Evolutionary conservation across 2,113 vertebrate genomes (phyloP).

Genomic region (Cephalopholis sonnerati): DNA sequence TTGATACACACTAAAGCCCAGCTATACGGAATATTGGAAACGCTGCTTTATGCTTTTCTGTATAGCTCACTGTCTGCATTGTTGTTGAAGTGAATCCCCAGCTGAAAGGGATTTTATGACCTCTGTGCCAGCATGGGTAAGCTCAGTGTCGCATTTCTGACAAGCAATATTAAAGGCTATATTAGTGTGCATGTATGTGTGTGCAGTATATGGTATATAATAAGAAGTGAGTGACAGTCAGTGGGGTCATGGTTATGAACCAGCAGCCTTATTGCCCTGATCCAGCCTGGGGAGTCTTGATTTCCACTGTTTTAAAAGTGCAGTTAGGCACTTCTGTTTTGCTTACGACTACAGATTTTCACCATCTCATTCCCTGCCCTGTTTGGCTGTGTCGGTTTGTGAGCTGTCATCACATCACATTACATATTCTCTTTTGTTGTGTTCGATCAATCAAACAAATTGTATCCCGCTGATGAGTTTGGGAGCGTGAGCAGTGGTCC

Average conservation of each 20-base stretch:
- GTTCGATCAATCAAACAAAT: slow-evolving; percentile 50
- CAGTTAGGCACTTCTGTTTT: slow-evolving; percentile 68
- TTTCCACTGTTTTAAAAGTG: slow-evolving; percentile 72
- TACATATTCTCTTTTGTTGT: slow-evolving; percentile 62
- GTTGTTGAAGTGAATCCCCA: slow-evolving; percentile 38
- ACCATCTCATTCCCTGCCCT: slow-evolving; percentile 38
- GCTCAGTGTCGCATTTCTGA: slow-evolving; percentile 17
- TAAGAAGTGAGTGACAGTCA: slow-evolving; percentile 34
- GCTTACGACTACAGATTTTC: slow-evolving; percentile 64
- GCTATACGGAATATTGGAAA: slow-evolving; percentile 33
- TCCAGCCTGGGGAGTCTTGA: slow-evolving; percentile 45
- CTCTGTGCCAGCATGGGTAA: slow-evolving; percentile 43
- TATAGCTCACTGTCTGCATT: slow-evolving; percentile 3
- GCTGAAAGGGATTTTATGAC: slow-evolving; percentile 69
- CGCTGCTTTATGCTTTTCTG: slow-evolving; percentile 28
- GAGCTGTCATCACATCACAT: slow-evolving; percentile 54
- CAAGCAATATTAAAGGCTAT: slow-evolving; percentile 53
- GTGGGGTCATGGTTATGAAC: slow-evolving; percentile 45
- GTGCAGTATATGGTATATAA: slow-evolving; percentile 17
- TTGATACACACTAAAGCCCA: slow-evolving; percentile 31
- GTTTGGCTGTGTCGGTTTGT: slow-evolving; percentile 50
- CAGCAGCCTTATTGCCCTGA: slow-evolving; percentile 27
- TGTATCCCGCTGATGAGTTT: neutral
- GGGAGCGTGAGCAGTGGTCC: neutral
- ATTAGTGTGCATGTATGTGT: slow-evolving; percentile 38